phyloP scores from a whole-genome alignment of 2,797 vertebrate genomes.

The Perodicticus potto region DNA sequence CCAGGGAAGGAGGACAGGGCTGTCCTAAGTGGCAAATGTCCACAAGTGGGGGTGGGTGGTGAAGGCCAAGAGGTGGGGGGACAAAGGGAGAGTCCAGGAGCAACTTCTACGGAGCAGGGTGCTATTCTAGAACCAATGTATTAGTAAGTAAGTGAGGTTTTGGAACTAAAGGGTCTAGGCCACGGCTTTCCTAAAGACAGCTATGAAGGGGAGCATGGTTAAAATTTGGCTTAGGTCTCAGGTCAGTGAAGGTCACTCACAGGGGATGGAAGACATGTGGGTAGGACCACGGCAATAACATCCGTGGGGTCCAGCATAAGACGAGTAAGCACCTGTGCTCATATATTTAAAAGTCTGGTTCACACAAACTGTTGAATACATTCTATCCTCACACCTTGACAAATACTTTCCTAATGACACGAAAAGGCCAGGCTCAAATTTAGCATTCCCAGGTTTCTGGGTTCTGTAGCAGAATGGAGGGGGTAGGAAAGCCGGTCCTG shows the following conservation, averaged over 20 bases:
- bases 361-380: not conserved
- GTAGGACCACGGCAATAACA: not conserved
- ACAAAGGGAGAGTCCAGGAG: not conserved
- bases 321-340: not conserved
- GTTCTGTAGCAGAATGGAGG: not conserved
- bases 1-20: not conserved
- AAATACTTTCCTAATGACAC: not conserved
- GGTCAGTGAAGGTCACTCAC: not conserved
- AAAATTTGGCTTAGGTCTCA: not conserved
- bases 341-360: not conserved
- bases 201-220: not conserved
- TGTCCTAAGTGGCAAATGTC: not conserved
- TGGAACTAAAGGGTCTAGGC: not conserved
- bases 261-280: not conserved
- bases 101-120: not conserved
- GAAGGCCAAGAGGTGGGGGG: not conserved
- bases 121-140: not conserved
- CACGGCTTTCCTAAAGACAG: not conserved
- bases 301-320: not conserved
- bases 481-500: not conserved
- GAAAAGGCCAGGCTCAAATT: not conserved
- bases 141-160: not conserved
- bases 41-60: not conserved
- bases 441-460: not conserved
- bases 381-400: not conserved